Evolutionary conservation across 2,113 vertebrate species (phyloP).

Genomic region (Istiophorus platypterus): DNA sequence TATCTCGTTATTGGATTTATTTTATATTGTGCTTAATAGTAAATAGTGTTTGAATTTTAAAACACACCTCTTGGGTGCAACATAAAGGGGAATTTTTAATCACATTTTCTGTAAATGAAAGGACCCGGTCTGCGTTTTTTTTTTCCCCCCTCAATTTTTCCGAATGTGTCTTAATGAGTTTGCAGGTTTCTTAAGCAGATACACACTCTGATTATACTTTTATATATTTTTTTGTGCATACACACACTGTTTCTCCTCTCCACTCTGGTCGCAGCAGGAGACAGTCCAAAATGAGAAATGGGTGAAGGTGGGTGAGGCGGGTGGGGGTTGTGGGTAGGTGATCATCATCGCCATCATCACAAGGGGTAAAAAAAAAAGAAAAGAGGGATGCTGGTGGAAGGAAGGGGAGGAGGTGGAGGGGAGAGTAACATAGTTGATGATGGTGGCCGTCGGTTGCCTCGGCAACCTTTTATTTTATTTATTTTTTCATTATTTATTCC

Average conservation of each 20-base stretch:
- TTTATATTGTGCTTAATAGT: constrained; percentile 86
- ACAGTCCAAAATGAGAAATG: constrained; percentile 73
- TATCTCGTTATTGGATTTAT: constrained; percentile 85
- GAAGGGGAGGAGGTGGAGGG: constrained; percentile 10
- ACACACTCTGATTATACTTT: constrained; percentile 85
- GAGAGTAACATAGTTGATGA: constrained; percentile 79
- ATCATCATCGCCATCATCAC: constrained; percentile 65
- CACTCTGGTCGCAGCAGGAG: constrained; percentile 86
- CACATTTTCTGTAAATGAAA: constrained; percentile 84
- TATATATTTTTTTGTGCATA: constrained; percentile 60
- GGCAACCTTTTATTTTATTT: constrained; percentile 85
- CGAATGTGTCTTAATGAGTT: constrained; percentile 84
- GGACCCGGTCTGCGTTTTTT: constrained; percentile 72
- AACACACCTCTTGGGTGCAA: constrained; percentile 86
- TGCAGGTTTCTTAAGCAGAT: constrained; percentile 83
- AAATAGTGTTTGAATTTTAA: constrained; percentile 88
- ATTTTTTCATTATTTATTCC: constrained; percentile 89
- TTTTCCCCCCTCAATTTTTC: constrained; percentile 47
- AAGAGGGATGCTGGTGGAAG: constrained; percentile 28
- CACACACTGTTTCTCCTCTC: constrained; percentile 70
- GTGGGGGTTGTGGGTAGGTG: background rate
- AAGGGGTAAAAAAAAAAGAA: constrained; percentile 37
- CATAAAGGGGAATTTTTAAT: constrained; percentile 88
- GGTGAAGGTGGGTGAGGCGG: constrained; percentile 26
- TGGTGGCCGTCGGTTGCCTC: constrained; percentile 87